phyloP scores from a whole-genome alignment of 2,888 invertebrate genomes.

The Mythimna pallens region DNA sequence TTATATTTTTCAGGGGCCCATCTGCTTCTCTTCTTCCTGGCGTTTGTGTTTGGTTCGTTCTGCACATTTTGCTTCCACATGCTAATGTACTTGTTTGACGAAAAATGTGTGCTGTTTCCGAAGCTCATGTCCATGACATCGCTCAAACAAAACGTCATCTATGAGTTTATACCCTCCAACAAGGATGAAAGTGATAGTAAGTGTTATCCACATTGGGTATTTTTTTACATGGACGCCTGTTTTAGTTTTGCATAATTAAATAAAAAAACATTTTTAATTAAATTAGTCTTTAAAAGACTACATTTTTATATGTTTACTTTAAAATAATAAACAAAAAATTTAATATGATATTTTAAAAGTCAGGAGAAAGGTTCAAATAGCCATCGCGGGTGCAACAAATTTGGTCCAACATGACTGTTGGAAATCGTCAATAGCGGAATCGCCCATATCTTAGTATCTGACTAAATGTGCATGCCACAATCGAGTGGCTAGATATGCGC shows the following conservation, averaged over 20 bases:
- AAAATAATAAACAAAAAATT: too few species aligned
- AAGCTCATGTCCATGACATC: slow-evolving; percentile 79
- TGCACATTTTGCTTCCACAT: slow-evolving; percentile 88
- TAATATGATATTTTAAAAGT: too few species aligned
- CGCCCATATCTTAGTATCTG: neutral
- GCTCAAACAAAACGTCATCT: slow-evolving; percentile 76
- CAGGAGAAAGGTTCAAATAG: too few species aligned
- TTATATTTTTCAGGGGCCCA: slow-evolving; percentile 78
- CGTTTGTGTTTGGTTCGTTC: slow-evolving; percentile 86
- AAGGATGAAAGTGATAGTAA: slow-evolving; percentile 73
- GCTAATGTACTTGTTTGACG: slow-evolving; percentile 87
- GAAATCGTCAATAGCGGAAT: too few species aligned
- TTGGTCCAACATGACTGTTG: too few species aligned
- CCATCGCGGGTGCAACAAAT: too few species aligned
- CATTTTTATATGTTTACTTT: too few species aligned
- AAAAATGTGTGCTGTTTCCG: slow-evolving; percentile 86
- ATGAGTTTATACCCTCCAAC: slow-evolving; percentile 78
- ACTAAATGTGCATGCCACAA: neutral
- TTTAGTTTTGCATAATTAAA: too few species aligned
- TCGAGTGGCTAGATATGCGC: too few species aligned
- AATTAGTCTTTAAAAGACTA: too few species aligned
- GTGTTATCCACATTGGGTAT: neutral
- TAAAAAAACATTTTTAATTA: too few species aligned
- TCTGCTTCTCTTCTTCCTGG: slow-evolving; percentile 83
- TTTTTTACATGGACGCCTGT: too few species aligned